These are phyloP conservation scores for Xylocopa sonorina DNA, from an alignment of 1,140 invertebrate species.

Conservation along the genomic window DNA sequence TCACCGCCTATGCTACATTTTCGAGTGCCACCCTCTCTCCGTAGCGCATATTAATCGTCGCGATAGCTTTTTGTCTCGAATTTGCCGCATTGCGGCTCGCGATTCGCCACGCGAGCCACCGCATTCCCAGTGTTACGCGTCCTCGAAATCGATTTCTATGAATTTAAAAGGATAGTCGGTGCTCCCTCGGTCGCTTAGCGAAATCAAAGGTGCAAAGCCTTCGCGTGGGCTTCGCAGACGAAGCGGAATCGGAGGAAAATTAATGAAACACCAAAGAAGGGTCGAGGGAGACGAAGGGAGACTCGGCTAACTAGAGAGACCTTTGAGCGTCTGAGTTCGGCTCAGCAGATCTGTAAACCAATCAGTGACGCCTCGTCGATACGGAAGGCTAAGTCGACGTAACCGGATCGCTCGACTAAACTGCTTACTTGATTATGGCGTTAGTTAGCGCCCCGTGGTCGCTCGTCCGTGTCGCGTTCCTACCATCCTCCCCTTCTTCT, in stretches of 20 bases:
- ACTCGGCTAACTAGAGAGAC: conserved; percentile 59
- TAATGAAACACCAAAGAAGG: conserved; percentile 64
- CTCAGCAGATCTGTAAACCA: conserved; percentile 72
- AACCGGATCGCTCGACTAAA: conserved; percentile 67
- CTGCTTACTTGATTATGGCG: conserved; percentile 66
- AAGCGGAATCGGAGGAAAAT: conserved; percentile 54
- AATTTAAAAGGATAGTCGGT: conserved; percentile 1
- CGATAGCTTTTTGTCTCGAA: conserved; percentile 18
- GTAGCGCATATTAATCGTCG: conserved; percentile 32
- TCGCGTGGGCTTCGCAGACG: neutral
- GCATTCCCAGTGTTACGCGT: neutral
- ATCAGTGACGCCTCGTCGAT: conserved; percentile 69
- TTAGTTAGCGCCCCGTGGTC: conserved; percentile 60
- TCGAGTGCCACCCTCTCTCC: neutral
- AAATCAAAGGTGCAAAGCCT: conserved; percentile 42
- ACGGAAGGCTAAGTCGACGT: conserved; percentile 59
- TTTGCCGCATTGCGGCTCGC: conserved; percentile 11
- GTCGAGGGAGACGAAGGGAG: neutral
- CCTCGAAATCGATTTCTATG: neutral
- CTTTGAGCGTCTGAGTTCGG: conserved; percentile 66
- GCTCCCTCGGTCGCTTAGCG: neutral
- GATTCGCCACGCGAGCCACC: neutral
- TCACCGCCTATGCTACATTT: conserved; percentile 7
- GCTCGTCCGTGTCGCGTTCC: conserved; percentile 28
- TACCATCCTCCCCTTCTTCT: neutral